These are phyloP conservation scores for Sebastiscus tertius DNA, from an alignment of 2,797 vertebrate genomes.

Conservation along the genomic window DNA sequence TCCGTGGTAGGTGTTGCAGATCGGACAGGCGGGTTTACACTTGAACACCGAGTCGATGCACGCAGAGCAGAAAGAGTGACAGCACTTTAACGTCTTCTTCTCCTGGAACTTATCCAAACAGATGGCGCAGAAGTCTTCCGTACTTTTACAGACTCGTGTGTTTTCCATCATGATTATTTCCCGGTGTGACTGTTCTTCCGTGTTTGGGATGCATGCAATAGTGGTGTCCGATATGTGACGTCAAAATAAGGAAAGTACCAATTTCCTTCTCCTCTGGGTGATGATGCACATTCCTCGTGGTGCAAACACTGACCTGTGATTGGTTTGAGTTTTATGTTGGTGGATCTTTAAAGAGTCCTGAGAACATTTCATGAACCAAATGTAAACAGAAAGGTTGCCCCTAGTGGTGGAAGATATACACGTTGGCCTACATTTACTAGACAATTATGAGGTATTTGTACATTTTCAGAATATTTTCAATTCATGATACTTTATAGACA, in stretches of 20 bases:
- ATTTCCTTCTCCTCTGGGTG: not conserved
- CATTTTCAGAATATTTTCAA: not conserved
- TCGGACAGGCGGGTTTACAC: conserved; percentile 84
- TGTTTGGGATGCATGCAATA: not conserved
- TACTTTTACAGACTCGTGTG: fast-evolving
- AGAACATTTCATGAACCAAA: not conserved
- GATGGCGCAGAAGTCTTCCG: conserved; percentile 65
- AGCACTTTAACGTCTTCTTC: conserved; percentile 83
- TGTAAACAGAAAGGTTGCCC: not conserved
- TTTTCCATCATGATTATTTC: conserved; percentile 32
- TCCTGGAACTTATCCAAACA: conserved; percentile 80
- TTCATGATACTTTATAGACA: not conserved
- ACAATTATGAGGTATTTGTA: not conserved
- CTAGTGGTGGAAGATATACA: fast-evolving
- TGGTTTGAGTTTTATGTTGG: not conserved
- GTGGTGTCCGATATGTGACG: not conserved
- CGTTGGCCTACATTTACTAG: not conserved
- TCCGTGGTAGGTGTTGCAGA: conserved; percentile 86
- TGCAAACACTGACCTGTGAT: not conserved
- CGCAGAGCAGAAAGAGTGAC: conserved; percentile 85
- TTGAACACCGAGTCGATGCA: conserved; percentile 85
- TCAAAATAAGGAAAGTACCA: not conserved
- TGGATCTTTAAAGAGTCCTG: not conserved
- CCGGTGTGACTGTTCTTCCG: not conserved
- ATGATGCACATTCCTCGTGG: not conserved